Evolutionary conservation across 2,113 vertebrate genomes (phyloP).

Genomic region (Myiagra hebetior): DNA sequence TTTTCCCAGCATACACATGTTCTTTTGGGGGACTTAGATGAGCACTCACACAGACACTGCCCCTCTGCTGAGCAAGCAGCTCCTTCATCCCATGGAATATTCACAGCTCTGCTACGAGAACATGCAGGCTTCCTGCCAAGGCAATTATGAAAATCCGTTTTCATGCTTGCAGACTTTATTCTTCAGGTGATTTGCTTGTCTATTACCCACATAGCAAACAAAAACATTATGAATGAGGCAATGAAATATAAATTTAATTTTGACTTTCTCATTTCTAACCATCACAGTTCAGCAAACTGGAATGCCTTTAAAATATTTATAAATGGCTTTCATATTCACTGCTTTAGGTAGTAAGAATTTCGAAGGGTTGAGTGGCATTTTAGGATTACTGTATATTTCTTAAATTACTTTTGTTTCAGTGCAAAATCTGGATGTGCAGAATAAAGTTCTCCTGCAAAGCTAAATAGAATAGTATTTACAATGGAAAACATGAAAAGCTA

Average conservation of each 20-base stretch:
- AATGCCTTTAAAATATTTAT: constrained; percentile 8
- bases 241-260: constrained; percentile 36
- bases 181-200: constrained; percentile 45
- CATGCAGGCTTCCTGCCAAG: constrained; percentile 6
- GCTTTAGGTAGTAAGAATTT: neutral
- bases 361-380: neutral
- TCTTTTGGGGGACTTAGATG: accelerated
- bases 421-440: neutral
- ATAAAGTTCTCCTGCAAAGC: neutral
- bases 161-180: constrained; percentile 36
- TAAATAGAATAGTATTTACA: neutral
- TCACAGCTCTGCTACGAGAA: neutral
- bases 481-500: neutral
- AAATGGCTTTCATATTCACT: neutral
- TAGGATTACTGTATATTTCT: neutral
- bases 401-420: neutral
- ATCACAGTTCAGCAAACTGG: neutral
- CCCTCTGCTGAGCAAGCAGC: neutral
- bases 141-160: constrained; percentile 46
- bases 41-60: neutral
- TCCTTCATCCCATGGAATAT: neutral
- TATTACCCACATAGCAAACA: constrained; percentile 29
- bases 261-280: neutral
- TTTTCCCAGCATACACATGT: neutral
- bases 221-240: constrained; percentile 40